phyloP scores from a whole-genome alignment of 1,140 invertebrate species.

The Caerostris darwini region DNA sequence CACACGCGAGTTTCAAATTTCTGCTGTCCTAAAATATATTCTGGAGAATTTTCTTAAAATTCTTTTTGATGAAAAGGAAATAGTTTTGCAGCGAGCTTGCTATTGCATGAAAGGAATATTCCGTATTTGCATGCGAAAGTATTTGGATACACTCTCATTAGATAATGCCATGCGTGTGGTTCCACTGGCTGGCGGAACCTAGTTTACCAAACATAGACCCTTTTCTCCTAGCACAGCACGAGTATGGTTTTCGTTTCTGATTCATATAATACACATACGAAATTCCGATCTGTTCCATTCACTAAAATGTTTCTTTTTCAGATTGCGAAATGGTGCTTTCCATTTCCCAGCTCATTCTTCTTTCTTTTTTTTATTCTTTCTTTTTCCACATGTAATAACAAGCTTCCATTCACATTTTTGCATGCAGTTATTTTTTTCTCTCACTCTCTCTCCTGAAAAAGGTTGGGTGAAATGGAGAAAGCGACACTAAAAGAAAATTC shows the following conservation, averaged over 20 bases:
- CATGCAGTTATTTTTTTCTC: not conserved
- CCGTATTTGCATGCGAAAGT: not conserved
- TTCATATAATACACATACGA: not conserved
- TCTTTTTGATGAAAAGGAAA: too few relatives aligned
- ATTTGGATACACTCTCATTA: not conserved
- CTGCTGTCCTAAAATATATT: too few relatives aligned
- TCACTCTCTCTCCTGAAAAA: not conserved
- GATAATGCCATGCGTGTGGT: not conserved
- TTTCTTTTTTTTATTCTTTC: not conserved
- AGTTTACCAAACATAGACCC: not conserved
- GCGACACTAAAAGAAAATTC: not conserved
- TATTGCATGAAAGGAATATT: not conserved
- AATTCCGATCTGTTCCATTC: not conserved
- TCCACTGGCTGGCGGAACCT: not conserved
- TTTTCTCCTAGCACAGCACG: not conserved
- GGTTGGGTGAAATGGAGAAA: not conserved
- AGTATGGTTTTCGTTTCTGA: not conserved
- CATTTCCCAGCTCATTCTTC: not conserved
- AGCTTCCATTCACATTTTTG: slow-evolving; percentile 19
- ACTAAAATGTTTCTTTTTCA: not conserved
- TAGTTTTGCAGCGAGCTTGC: too few relatives aligned
- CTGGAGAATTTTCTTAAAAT: too few relatives aligned
- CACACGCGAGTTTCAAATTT: too few relatives aligned
- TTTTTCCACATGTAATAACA: slow-evolving; percentile 4
- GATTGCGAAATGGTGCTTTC: not conserved